Evolutionary conservation across 2,797 vertebrate species (phyloP).

Genomic region (Pelochelys cantorii): DNA sequence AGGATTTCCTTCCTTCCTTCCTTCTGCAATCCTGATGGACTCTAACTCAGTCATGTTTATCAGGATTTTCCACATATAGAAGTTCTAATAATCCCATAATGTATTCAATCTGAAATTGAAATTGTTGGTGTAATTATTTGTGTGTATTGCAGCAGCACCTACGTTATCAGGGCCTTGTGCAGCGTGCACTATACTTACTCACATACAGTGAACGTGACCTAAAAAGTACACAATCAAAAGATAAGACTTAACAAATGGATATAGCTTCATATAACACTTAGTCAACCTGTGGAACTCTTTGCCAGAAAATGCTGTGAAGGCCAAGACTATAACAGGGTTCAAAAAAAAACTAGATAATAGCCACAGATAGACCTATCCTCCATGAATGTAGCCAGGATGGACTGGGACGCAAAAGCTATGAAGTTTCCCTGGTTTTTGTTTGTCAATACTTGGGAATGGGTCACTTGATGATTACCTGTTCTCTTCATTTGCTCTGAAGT

Average conservation of each 20-base stretch:
- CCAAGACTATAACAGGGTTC: too few species aligned
- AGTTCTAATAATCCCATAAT: background rate
- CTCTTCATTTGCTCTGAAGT: too few species aligned
- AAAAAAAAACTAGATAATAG: too few species aligned
- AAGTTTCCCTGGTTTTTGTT: too few species aligned
- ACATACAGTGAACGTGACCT: background rate
- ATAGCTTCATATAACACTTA: background rate
- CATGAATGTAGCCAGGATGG: too few species aligned
- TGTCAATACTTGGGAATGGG: too few species aligned
- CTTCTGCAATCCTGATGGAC: background rate
- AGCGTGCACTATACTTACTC: background rate
- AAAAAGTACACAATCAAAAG: background rate
- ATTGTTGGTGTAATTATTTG: background rate
- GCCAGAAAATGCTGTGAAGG: too few species aligned
- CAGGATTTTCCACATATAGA: background rate
- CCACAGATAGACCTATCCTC: too few species aligned
- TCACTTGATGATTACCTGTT: too few species aligned
- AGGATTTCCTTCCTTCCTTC: background rate
- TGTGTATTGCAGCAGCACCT: background rate
- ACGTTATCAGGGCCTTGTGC: background rate
- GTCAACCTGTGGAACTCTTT: too few species aligned
- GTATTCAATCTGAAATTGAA: background rate
- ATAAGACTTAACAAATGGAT: background rate
- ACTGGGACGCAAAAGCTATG: too few species aligned
- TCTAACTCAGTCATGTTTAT: background rate